A percentile compares a stretch with the other conserved stretches of the same genome.
phyloP scores from a whole-genome alignment of 2,888 invertebrate genomes.

The Conistra vaccinii region DNA sequence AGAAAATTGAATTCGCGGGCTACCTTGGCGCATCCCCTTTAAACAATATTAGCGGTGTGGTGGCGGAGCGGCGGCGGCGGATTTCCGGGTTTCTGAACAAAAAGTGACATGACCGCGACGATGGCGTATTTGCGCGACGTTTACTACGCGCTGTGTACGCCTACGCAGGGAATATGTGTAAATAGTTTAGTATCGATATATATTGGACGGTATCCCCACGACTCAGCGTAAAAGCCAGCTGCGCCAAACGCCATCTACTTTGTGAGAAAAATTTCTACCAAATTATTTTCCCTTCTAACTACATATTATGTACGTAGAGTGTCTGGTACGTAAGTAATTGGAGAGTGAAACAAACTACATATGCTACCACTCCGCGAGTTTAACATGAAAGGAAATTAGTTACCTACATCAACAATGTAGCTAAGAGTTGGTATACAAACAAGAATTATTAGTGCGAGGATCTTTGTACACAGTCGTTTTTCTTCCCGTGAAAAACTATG shows the following conservation, averaged over 20 bases:
- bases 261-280: constrained; percentile 7
- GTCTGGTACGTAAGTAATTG: constrained; percentile 40
- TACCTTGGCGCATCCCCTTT: too few relatives aligned
- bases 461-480: too few relatives aligned
- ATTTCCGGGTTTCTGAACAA: too few relatives aligned
- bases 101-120: too few relatives aligned
- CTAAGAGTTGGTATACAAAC: not conserved
- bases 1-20: too few relatives aligned
- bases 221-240: constrained; percentile 27
- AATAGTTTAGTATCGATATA: not conserved
- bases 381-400: constrained; percentile 1
- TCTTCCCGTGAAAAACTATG: too few relatives aligned
- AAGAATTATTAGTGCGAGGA: not conserved
- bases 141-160: not conserved
- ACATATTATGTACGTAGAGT: not conserved
- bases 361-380: not conserved
- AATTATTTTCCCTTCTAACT: constrained; percentile 24
- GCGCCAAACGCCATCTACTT: constrained; percentile 20
- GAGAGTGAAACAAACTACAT: constrained; percentile 13
- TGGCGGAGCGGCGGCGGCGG: too few relatives aligned
- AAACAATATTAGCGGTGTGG: too few relatives aligned
- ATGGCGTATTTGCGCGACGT: too few relatives aligned
- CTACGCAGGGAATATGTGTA: not conserved
- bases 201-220: not conserved
- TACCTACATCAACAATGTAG: constrained; percentile 11